phyloP scores from a whole-genome alignment of 2,888 invertebrate genomes.

The Sinotaia quadrata region DNA sequence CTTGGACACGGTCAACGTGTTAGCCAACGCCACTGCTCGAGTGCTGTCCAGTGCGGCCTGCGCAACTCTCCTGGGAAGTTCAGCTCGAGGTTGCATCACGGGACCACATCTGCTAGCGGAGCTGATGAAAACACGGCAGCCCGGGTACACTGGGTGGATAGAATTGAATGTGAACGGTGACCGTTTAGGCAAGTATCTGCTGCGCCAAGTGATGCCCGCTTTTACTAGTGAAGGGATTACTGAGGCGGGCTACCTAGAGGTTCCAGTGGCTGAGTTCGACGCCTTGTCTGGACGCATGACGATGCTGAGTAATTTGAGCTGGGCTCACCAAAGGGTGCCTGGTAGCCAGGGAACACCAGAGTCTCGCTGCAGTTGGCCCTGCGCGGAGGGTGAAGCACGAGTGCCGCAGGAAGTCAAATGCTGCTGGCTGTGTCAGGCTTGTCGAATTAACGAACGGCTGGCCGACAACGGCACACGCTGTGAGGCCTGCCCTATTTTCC shows the following conservation, averaged over 20 bases:
- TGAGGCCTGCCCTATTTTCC: slow-evolving; percentile 33
- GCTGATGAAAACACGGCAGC: slow-evolving; percentile 16
- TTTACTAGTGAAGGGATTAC: too few species aligned
- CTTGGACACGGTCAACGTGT: slow-evolving; percentile 25
- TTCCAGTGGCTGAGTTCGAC: too few species aligned
- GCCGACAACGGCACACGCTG: slow-evolving; percentile 38
- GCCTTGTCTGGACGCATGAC: too few species aligned
- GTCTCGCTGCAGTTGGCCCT: slow-evolving; percentile 32
- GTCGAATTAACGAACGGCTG: slow-evolving; percentile 41
- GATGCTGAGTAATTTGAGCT: too few species aligned
- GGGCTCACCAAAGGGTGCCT: too few species aligned
- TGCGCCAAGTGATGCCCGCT: slow-evolving; percentile 25
- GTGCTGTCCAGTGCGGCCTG: slow-evolving; percentile 17
- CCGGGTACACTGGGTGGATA: slow-evolving; percentile 24
- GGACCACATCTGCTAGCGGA: slow-evolving; percentile 22
- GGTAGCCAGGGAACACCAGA: too few species aligned
- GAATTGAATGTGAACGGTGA: slow-evolving; percentile 24
- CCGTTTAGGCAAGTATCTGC: slow-evolving; percentile 7
- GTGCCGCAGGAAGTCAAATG: slow-evolving; percentile 36
- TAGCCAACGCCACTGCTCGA: slow-evolving; percentile 28
- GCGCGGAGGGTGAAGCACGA: slow-evolving; percentile 7
- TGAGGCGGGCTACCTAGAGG: too few species aligned
- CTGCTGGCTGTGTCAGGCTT: slow-evolving; percentile 47
- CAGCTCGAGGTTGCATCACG: slow-evolving; percentile 27
- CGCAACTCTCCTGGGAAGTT: background rate